These are phyloP conservation scores for Centropristis striata DNA, from an alignment of 2,113 vertebrate genomes.

Conservation along the genomic window DNA sequence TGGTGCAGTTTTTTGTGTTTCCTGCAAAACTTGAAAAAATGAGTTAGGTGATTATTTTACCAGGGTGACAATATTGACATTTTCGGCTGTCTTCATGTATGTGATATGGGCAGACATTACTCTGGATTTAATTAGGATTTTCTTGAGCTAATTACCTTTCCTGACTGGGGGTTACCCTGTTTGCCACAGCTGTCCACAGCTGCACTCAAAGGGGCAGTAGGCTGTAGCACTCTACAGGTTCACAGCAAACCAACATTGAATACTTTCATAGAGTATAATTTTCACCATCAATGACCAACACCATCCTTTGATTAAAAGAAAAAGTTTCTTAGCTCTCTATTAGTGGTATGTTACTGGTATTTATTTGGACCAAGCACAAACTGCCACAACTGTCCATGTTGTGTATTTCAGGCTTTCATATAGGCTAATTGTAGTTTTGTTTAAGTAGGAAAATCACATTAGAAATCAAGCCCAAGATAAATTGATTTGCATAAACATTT, in stretches of 20 bases:
- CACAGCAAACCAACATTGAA: background rate
- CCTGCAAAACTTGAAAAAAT: too few relatives aligned
- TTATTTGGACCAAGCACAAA: background rate
- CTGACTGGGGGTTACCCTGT: background rate
- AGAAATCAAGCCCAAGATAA: too few relatives aligned
- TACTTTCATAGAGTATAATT: background rate
- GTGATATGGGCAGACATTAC: background rate
- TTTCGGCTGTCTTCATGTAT: background rate
- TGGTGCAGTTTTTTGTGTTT: too few relatives aligned
- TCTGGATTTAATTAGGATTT: background rate
- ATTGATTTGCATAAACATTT: too few relatives aligned
- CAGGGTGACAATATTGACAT: too few relatives aligned
- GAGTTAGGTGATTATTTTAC: too few relatives aligned
- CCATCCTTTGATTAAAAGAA: background rate
- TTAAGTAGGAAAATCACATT: too few relatives aligned
- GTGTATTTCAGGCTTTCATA: too few relatives aligned
- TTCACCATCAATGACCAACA: background rate
- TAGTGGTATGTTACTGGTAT: background rate
- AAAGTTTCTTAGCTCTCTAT: background rate
- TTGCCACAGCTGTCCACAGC: background rate
- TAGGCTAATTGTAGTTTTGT: too few relatives aligned
- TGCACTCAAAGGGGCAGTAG: background rate
- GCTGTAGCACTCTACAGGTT: background rate
- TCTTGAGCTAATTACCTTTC: background rate
- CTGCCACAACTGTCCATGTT: background rate